phyloP scores from a whole-genome alignment of 2,113 vertebrate species.

The Etheostoma spectabile region DNA sequence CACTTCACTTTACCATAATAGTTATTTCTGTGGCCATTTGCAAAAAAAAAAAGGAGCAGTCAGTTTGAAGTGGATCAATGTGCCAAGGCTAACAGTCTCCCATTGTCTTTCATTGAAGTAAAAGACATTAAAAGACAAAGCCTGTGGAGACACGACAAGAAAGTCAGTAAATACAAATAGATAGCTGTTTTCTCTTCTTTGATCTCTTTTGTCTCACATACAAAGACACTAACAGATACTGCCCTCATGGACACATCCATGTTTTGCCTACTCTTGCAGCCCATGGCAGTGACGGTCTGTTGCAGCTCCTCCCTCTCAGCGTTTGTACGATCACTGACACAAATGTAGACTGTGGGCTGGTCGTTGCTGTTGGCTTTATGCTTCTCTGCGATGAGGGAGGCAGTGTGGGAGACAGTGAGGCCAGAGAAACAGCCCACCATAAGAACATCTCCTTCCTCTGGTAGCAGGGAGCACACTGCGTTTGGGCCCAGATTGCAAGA shows the following conservation, averaged over 20 bases:
- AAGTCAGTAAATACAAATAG: conserved; percentile 7
- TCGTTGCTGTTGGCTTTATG: conserved; percentile 23
- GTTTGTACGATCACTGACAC: conserved; percentile 79
- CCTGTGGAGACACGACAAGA: background rate
- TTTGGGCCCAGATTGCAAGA: conserved; percentile 89
- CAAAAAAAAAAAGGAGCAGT: background rate
- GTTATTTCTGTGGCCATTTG: background rate
- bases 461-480: conserved; percentile 82
- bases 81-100: background rate
- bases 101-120: background rate
- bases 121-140: conserved; percentile 1
- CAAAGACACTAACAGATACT: conserved; percentile 8
- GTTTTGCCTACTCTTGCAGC: conserved; percentile 87
- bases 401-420: conserved; percentile 88
- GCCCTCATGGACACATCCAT: background rate
- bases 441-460: conserved; percentile 84
- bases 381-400: conserved; percentile 77
- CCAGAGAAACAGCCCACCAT: conserved; percentile 87
- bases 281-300: conserved; percentile 81
- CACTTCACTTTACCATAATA: background rate
- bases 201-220: conserved; percentile 6
- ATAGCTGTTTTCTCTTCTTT: conserved; percentile 7
- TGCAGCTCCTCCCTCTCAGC: conserved; percentile 82
- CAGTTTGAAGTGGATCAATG: background rate
- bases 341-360: conserved; percentile 83